Evolutionary conservation across 2,113 vertebrate genomes (phyloP).

Genomic region (Gallinago paraguaiae): DNA sequence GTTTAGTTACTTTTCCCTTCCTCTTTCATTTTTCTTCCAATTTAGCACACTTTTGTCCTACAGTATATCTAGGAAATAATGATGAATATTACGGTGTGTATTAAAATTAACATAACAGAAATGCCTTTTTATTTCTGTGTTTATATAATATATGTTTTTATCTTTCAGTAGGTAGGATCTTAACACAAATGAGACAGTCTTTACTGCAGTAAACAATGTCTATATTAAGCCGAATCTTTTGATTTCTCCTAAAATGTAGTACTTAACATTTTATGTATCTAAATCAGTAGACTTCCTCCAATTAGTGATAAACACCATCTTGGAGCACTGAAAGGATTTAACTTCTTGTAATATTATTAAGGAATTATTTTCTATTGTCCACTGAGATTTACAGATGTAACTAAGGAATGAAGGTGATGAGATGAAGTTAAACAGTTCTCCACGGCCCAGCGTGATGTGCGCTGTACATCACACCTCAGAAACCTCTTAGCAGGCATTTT

Average conservation of each 20-base stretch:
- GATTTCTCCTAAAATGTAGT: not conserved
- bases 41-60: not conserved
- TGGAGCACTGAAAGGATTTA: not conserved
- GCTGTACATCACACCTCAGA: not conserved
- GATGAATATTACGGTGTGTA: not conserved
- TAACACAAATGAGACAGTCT: not conserved
- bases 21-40: not conserved
- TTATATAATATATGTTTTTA: not conserved
- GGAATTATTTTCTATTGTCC: not conserved
- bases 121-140: not conserved
- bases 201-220: not conserved
- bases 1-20: not conserved
- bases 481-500: not conserved
- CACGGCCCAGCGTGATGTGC: not conserved
- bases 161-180: not conserved
- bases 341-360: not conserved
- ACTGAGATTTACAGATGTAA: not conserved
- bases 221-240: not conserved
- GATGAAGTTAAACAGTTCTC: not conserved
- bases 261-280: not conserved
- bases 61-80: not conserved
- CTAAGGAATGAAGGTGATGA: not conserved
- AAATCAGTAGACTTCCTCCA: not conserved
- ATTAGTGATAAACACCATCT: not conserved
- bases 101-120: not conserved